Percentiles rank a stretch among this genome's conserved stretches.
Evolutionary conservation across 2,888 invertebrate genomes (phyloP).

Genomic region (Cantharis lateralis): DNA sequence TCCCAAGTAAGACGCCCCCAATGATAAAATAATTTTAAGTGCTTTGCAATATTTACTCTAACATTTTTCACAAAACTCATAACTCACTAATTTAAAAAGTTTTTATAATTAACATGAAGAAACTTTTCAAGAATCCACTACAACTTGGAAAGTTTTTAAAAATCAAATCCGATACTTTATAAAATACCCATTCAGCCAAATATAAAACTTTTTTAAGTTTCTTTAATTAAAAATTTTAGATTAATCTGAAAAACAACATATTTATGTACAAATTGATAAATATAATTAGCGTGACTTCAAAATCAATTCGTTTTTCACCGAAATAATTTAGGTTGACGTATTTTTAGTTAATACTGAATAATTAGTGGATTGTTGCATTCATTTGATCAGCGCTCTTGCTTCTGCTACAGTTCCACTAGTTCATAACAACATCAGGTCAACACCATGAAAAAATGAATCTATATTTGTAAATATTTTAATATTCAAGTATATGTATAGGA

Average conservation of each 20-base stretch:
- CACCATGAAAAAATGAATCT: too few species aligned
- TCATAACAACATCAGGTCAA: too few species aligned
- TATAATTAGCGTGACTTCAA: too few species aligned
- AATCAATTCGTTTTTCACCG: too few species aligned
- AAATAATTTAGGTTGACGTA: too few species aligned
- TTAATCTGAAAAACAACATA: too few species aligned
- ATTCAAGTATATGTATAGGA: background rate
- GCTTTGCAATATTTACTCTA: background rate
- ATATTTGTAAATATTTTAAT: too few species aligned
- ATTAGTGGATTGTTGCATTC: too few species aligned
- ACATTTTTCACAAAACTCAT: background rate
- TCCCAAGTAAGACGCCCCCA: background rate
- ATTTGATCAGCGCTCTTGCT: too few species aligned
- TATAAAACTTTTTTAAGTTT: background rate
- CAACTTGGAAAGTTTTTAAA: background rate
- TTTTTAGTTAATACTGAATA: too few species aligned
- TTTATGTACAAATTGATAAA: too few species aligned
- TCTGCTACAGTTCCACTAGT: too few species aligned
- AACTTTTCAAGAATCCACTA: background rate
- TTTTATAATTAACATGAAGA: background rate
- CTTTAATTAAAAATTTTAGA: background rate
- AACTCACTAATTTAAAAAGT: background rate
- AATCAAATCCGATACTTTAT: background rate
- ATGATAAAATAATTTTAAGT: background rate
- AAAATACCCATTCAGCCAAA: background rate